Percentiles rank a stretch among this genome's conserved stretches.
phyloP scores from a whole-genome alignment of 2,888 invertebrate genomes.

The Melieria crassipennis region DNA sequence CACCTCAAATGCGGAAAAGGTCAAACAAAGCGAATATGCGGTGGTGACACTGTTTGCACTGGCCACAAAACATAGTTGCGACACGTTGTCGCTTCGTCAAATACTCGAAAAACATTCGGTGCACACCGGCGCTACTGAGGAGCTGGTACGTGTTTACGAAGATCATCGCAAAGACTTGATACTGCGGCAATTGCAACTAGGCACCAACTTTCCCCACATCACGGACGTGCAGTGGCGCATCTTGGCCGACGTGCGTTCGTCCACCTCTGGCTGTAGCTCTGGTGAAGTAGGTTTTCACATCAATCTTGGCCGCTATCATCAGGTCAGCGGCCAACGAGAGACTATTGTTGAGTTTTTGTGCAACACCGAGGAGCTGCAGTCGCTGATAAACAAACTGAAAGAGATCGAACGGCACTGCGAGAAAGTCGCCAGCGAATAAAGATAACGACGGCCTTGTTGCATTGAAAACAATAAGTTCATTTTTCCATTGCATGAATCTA shows the following conservation, averaged over 20 bases:
- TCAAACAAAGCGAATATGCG: conserved; percentile 64
- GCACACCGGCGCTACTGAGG: conserved; percentile 52
- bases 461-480: conserved; percentile 9
- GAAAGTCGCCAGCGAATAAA: conserved; percentile 47
- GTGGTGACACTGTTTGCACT: conserved; percentile 58
- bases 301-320: conserved; percentile 60
- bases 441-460: not conserved
- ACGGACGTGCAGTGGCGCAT: conserved; percentile 65
- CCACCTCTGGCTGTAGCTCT: conserved; percentile 56
- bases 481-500: conserved; percentile 21
- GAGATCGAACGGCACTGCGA: conserved; percentile 65
- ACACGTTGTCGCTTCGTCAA: conserved; percentile 52
- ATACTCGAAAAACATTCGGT: conserved; percentile 55
- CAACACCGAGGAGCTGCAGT: conserved; percentile 64
- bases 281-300: conserved; percentile 60
- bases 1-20: conserved; percentile 59
- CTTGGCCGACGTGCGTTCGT: conserved; percentile 62
- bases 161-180: conserved; percentile 59
- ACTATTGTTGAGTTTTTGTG: conserved; percentile 62
- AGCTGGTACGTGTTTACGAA: conserved; percentile 59
- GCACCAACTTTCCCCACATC: conserved; percentile 60
- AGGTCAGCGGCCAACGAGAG: conserved; percentile 58
- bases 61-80: conserved; percentile 59
- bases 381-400: conserved; percentile 62
- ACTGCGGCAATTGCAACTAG: conserved; percentile 56